Conservation (phyloP, 1,140 invertebrate genomes). For the Drosophila saltans region DNA sequence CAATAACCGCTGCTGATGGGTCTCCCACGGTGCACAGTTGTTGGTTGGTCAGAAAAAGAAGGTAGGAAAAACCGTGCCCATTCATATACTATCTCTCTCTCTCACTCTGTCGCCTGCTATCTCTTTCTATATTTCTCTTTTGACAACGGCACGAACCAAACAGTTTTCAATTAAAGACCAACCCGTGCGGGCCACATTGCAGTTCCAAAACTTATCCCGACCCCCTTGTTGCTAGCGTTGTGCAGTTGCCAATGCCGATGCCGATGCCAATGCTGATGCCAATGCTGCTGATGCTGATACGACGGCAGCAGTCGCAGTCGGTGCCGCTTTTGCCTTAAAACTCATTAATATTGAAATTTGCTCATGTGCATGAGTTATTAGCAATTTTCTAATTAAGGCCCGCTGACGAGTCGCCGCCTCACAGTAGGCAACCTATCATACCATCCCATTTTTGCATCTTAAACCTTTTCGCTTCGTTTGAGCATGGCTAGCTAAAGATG, state of each 20-base stretch:
- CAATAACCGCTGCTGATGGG: slow-evolving; percentile 28
- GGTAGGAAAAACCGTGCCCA: slow-evolving; percentile 1
- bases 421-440: slow-evolving; percentile 11
- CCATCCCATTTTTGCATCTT: slow-evolving; percentile 9
- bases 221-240: slow-evolving; percentile 33
- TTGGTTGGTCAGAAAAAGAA: slow-evolving; percentile 47
- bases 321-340: slow-evolving; percentile 59
- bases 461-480: slow-evolving; percentile 7
- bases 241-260: slow-evolving; percentile 22
- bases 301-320: slow-evolving; percentile 25
- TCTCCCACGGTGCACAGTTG: slow-evolving; percentile 70
- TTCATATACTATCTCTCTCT: neutral
- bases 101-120: neutral
- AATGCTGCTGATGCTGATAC: slow-evolving; percentile 6
- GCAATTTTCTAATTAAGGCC: slow-evolving; percentile 81
- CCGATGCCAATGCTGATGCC: slow-evolving; percentile 8
- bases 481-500: neutral
- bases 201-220: slow-evolving; percentile 29
- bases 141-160: slow-evolving; percentile 53
- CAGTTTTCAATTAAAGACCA: slow-evolving; percentile 73
- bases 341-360: slow-evolving; percentile 82
- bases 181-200: slow-evolving; percentile 30
- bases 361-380: slow-evolving; percentile 82
- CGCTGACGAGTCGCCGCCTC: slow-evolving; percentile 51
- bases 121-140: slow-evolving; percentile 9